A percentile compares a stretch with the other conserved stretches of the same genome.
Conservation (phyloP, 2,113 vertebrate species). For the Oryzias woworae region DNA sequence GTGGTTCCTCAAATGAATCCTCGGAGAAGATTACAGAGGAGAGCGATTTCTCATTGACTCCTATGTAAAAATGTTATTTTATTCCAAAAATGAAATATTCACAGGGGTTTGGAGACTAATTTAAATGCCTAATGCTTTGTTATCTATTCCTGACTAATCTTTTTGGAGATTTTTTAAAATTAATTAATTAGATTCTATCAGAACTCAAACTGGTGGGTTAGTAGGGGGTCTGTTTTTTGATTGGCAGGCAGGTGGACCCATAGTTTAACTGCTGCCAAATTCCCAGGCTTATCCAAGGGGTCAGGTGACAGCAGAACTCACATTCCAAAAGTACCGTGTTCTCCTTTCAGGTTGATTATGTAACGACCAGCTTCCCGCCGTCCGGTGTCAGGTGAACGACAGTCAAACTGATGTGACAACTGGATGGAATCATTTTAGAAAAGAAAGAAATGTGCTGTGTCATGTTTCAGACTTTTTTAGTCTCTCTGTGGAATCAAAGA, state of each 20-base stretch:
- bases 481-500: slow-evolving; percentile 35
- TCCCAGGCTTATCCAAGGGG: slow-evolving; percentile 14
- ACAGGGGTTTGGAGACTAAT: no score
- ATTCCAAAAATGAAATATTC: no score
- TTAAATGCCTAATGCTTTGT: no score
- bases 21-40: no score
- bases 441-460: not conserved
- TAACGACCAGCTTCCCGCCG: slow-evolving; percentile 10
- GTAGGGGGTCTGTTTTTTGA: no score
- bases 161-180: no score
- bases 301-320: slow-evolving; percentile 14
- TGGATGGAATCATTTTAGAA: slow-evolving; percentile 26
- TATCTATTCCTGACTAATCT: no score
- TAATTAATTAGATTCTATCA: no score
- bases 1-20: no score
- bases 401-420: not conserved
- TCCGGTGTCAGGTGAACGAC: slow-evolving; percentile 8
- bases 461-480: slow-evolving; percentile 28
- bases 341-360: slow-evolving; percentile 11
- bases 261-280: not conserved
- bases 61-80: no score
- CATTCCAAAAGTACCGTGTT: slow-evolving; percentile 2
- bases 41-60: no score
- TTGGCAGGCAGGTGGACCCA: not conserved
- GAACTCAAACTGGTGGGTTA: no score